Evolutionary conservation across 2,888 invertebrate genomes (phyloP), one percentile per base, ranked within the genome.

Genomic region (Sceliomorpha sp.): DNA sequence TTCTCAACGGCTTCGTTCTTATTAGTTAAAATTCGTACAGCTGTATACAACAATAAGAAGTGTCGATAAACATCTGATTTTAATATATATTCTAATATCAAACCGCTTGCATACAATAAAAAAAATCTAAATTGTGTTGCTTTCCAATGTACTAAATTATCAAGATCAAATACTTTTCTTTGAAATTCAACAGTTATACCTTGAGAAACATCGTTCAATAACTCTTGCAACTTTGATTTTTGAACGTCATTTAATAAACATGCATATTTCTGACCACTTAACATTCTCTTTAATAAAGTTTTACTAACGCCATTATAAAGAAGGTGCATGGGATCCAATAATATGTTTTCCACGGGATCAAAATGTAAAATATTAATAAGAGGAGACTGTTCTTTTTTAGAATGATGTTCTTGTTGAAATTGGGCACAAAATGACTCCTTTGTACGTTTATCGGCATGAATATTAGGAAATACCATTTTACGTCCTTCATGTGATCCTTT

Each of bases 311-410:
- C 67, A 29, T 44, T 44, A 44, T 70, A 48, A 17, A 76, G 53
- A 10, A 73, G 48, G 45, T 75, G 73, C 75, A 77, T 77, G 1
- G 69, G 37, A 20, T 75, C 72, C 5, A 76, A 26, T 14, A 73
- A 39, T 6, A 76, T 58, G 8, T 56, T 12, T 34, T 34, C 17
- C 6, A 70, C 34, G 1, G 56, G 42, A 63, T 77, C 70, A 13
- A 74, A 72, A 40, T 66, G 45, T 13, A 48, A n/a, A 12, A 75
- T 44, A 6, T 48, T 7, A 15, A 71, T 10, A 29, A 76, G 47
- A 15, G 51, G 67, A n/a, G 63, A 60, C 6, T 2, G n/a, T 39
- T 47, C 20, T 29, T 50, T 50, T 15, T 62, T 47, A 4, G 63
- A 32, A 47, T 74, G 73, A 42, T 72, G 74, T 12, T 67, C 44